Conservation (phyloP, 1,140 invertebrate genomes). For the Drosophila ohnishii region DNA sequence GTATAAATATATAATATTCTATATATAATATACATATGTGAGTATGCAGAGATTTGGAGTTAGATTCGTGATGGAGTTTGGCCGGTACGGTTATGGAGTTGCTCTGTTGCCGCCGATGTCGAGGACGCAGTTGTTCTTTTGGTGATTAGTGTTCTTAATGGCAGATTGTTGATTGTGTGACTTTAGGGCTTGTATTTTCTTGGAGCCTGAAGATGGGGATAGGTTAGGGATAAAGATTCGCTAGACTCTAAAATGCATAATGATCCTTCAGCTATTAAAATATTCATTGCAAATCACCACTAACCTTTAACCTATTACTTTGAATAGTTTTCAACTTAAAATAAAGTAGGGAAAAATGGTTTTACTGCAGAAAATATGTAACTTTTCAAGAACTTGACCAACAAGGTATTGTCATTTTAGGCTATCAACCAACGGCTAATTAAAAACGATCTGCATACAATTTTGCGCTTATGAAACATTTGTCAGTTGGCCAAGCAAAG, state of each 20-base stretch:
- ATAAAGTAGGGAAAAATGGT: background rate
- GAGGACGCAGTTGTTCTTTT: constrained; percentile 40
- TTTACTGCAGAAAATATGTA: background rate
- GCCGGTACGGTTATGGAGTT: constrained; percentile 25
- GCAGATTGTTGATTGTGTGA: constrained; percentile 21
- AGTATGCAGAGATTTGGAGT: constrained; percentile 28
- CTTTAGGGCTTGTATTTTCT: background rate
- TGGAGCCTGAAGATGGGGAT: constrained; percentile 16
- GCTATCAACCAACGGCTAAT: background rate
- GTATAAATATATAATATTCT: constrained; percentile 7
- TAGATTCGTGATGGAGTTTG: constrained; percentile 25
- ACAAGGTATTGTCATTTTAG: background rate
- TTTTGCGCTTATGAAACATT: constrained; percentile 14
- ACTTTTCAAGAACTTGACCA: background rate
- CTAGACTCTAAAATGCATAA: background rate
- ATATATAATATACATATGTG: constrained; percentile 17
- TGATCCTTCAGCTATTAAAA: background rate
- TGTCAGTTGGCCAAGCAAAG: constrained; percentile 12
- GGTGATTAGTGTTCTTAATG: constrained; percentile 55
- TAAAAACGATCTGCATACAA: constrained; percentile 10
- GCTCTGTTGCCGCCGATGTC: constrained; percentile 47
- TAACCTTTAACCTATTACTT: background rate
- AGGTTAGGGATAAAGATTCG: background rate
- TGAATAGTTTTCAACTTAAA: background rate
- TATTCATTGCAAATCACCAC: background rate